Evolutionary conservation across 2,113 vertebrate genomes (phyloP).

Genomic region (Plotosus lineatus): DNA sequence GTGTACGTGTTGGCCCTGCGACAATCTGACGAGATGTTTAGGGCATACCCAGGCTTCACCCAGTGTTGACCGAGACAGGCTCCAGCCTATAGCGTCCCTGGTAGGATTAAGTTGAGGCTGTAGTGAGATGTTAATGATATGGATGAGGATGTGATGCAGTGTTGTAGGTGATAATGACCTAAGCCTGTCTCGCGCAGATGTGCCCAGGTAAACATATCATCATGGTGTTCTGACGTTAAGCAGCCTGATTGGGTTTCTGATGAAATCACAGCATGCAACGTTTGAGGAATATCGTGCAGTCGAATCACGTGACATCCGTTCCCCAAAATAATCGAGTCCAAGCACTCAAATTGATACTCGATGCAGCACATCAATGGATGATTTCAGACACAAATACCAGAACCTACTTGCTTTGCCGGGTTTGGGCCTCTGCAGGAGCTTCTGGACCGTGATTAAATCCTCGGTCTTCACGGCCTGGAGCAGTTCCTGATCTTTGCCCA

Average conservation of each 20-base stretch:
- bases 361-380: constrained; percentile 39
- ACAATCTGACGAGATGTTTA: no score
- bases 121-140: neutral
- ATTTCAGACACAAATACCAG: constrained; percentile 54
- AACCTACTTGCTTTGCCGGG: constrained; percentile 93
- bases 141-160: neutral
- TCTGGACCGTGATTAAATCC: constrained; percentile 92
- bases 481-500: constrained; percentile 97
- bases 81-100: no score
- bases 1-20: no score
- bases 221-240: neutral
- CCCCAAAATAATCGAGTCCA: constrained; percentile 2
- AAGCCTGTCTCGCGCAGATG: no score
- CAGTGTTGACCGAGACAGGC: no score
- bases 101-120: neutral
- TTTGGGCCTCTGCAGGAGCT: constrained; percentile 94
- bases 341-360: neutral
- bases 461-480: constrained; percentile 96
- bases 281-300: neutral
- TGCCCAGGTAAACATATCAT: neutral
- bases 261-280: neutral
- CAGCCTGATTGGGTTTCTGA: neutral
- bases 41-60: no score
- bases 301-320: neutral
- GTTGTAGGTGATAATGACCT: neutral